Evolutionary conservation across 2,888 invertebrate genomes (phyloP), one percentile per base, ranked within the genome.

Genomic region (Tetramorium bicarinatum): DNA sequence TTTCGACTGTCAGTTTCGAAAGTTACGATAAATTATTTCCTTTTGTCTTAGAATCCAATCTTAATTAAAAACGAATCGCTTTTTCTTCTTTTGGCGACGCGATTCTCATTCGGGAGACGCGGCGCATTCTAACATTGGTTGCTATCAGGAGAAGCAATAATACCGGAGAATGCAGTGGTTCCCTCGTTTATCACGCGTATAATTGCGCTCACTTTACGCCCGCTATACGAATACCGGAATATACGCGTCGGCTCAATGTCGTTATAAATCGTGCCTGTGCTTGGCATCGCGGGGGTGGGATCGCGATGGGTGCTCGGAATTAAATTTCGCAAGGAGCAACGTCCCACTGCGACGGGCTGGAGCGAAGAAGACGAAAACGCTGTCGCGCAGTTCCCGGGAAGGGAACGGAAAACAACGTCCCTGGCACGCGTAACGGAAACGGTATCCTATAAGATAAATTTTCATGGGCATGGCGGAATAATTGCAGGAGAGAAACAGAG

Each of bases 181-280:
- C 56, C 47, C 79, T 71, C 72, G 71, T 79, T 79, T 79, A 79
- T 79, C 71, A 79, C 79, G 72, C 47, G 56, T 79, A 79, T 79
- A 79, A 79, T 79, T 79, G 72, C 79, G 56, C 72, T 79, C 59
- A 71, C 72, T 79, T 79, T 71, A 71, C 59, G 79, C 79, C 25
- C 21, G 79, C 72, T 79, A 79, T 59, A 71, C 72, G 79, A 71
- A 79, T 79, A 38, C 59, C 56, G 71, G 71, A 56, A 79, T 79
- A 79, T 79, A 79, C 56, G 77, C 81, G 56, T 72, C 83, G 69
- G 90, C 86, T 87, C 90, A 86, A 89, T 83, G 90, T 90, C 88
- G 79, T 87, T 90, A 88, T 89, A 89, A 89, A 90, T 89, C 90
- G 90, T 86, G 80, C 38, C 41, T 34, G 71, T 56, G 59, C 71